Percentiles rank a stretch among this genome's conserved stretches.
These are phyloP conservation scores for Gryllus longicercus DNA, from an alignment of 2,888 invertebrate species.

Conservation along the genomic window DNA sequence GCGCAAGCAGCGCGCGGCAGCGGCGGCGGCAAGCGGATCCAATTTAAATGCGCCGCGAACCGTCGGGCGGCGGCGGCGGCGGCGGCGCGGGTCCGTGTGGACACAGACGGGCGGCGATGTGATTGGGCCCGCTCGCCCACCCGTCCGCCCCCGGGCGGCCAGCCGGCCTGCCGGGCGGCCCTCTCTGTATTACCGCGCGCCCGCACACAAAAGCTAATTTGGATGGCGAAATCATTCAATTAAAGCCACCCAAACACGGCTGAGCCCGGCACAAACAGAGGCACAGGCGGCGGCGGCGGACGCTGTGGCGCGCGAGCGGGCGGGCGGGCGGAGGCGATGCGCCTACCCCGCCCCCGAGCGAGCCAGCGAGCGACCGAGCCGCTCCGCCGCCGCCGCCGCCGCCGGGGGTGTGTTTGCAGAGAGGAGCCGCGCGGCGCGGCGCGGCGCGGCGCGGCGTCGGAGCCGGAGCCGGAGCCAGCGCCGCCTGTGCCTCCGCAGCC, in stretches of 20 bases:
- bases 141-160: slow-evolving; percentile 18
- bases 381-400: background rate
- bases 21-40: background rate
- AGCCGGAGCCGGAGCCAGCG: background rate
- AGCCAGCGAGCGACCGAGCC: background rate
- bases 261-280: slow-evolving; percentile 36
- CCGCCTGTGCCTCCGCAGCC: background rate
- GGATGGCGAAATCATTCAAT: slow-evolving; percentile 39
- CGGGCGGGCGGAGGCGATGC: background rate
- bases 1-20: background rate
- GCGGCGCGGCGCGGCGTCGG: too few relatives aligned
- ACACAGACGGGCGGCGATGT: slow-evolving; percentile 22
- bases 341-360: background rate
- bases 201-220: slow-evolving; percentile 36
- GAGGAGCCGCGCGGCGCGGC: too few relatives aligned
- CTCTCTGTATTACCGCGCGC: slow-evolving; percentile 20
- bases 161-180: background rate
- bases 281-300: too few relatives aligned
- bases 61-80: slow-evolving; percentile 4
- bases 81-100: slow-evolving; percentile 20
- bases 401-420: background rate
- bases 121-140: slow-evolving; percentile 4
- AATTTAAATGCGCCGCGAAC: background rate
- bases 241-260: slow-evolving; percentile 38
- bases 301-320: background rate